phyloP scores from a whole-genome alignment of 2,888 invertebrate species.

The Tuberolachnus salignus region DNA sequence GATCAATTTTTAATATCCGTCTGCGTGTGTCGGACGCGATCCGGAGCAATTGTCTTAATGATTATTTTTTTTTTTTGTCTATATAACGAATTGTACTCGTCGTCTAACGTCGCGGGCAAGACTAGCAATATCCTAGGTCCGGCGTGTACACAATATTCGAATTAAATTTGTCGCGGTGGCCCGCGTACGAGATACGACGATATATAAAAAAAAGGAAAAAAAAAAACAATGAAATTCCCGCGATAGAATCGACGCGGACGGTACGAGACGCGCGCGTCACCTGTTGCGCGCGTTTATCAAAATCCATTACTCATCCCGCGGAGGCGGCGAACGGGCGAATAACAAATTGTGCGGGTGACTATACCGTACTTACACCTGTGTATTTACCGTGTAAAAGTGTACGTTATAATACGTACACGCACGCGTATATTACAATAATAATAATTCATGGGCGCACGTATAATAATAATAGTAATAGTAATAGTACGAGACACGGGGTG shows the following conservation, averaged over 20 bases:
- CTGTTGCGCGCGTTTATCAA: slow-evolving; percentile 25
- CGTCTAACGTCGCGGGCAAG: too few species aligned
- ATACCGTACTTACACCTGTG: neutral
- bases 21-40: too few species aligned
- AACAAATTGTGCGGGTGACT: slow-evolving; percentile 45
- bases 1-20: too few species aligned
- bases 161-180: slow-evolving; percentile 6
- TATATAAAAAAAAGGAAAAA: too few species aligned
- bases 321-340: slow-evolving; percentile 36
- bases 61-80: too few species aligned
- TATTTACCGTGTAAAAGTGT: neutral
- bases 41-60: too few species aligned
- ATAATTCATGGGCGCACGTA: slow-evolving; percentile 18
- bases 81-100: too few species aligned
- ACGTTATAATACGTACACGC: neutral
- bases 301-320: slow-evolving; percentile 42
- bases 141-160: too few species aligned
- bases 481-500: slow-evolving; percentile 41
- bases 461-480: slow-evolving; percentile 18
- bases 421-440: neutral
- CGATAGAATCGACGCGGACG: too few species aligned
- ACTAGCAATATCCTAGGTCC: too few species aligned
- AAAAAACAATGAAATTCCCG: too few species aligned
- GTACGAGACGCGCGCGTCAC: neutral
- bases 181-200: neutral